Evolutionary conservation across 2,797 vertebrate species (phyloP), one percentile per base, ranked within the genome.

Genomic region (Calcarius lapponicus): DNA sequence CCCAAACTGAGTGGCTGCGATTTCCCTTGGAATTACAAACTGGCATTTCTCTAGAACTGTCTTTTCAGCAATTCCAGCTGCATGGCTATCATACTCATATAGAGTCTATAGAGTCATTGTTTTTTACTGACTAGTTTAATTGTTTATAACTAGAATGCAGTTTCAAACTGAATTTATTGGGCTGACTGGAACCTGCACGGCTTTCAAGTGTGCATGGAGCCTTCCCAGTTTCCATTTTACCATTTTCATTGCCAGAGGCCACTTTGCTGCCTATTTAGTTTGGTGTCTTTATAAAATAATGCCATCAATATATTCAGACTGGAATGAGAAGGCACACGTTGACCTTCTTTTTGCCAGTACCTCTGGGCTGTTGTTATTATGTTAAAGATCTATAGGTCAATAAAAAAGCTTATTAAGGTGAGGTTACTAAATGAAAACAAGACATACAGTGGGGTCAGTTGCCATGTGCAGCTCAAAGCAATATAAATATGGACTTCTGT

Each of bases 391-490:
- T 80, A 25, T 17, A 61, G 54, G 51, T 81, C 6, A 2, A 81
- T 75, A 64, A 57, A 80, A 80, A 76, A 70, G 22, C 48, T 91
- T 76, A 86, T 88, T 92, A 78, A 88, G 62, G 22, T 84, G 67
- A 90, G 43, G 31, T 87, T 95, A 88, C 71, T 80, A 89, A 87
- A 84, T 43, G 40, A 56, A 79, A 94, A 57, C 54, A 81, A 88
- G 54, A 64, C 11, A 89, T 80, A 48, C 29, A 50, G 28, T 32
- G 24, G 18, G 29, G 17, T 83, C 65, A 74, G 17, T 73, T 4
- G 2, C 17, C 38, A 70, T 56, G 40, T 58, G 51, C 31, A 73
- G n/a, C 69, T 93, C 69, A 88, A 21, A 91, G n/a, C 26, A 71
- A 36, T 34, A 50, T 42, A 74, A 76, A 76, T 51, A 75, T 7